Evolutionary conservation across 2,113 vertebrate genomes (phyloP), one percentile per base, ranked within the genome.

Genomic region (Prochilodus magdalenae): DNA sequence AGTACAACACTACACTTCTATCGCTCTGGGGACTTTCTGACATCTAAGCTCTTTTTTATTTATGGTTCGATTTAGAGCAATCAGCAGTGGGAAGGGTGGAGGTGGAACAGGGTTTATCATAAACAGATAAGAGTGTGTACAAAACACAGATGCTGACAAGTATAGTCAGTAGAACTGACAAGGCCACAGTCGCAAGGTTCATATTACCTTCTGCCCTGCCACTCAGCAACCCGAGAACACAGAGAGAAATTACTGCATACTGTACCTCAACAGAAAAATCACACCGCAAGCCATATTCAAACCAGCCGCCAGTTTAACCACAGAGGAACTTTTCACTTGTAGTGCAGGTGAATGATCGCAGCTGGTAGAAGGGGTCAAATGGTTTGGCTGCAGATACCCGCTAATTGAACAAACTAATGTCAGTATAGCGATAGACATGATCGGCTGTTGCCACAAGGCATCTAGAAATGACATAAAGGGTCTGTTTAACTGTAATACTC

Each of bases 1-100:
- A 8, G 53, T n/a, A n/a, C 7, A 15, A 22, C 15, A 20, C 53
- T 57, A 57, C 1, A n/a, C 18, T 1, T 22, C 20, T 22, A n/a
- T 30, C 11, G 11, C 20, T 40, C 51, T n/a, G 20, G 22, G 3
- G 26, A n/a, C 5, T 65, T 70, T 70, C 36, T 29, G 26, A 57
- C 36, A 62, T 49, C 69, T 47, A 44, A 73, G 55, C 55, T 59
- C 30, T 13, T 62, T n/a, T 65, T 60, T 71, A 47, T 73, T 79
- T 71, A 47, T 14, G 55, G 36, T 70, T 22, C 6, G 59, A 20
- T 74, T 67, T 24, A 44, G 33, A 44, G 3, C 1, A 55, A 84
- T 87, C 76, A 87, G 86, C 84, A 88, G 85, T 87, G 77, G 89
- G 88, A 90, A 44, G 89, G 89, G 90, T 90, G 90, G 90, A 90